Evolutionary conservation across 1,140 invertebrate species (phyloP).

Genomic region (Drosophila parabipectinata): DNA sequence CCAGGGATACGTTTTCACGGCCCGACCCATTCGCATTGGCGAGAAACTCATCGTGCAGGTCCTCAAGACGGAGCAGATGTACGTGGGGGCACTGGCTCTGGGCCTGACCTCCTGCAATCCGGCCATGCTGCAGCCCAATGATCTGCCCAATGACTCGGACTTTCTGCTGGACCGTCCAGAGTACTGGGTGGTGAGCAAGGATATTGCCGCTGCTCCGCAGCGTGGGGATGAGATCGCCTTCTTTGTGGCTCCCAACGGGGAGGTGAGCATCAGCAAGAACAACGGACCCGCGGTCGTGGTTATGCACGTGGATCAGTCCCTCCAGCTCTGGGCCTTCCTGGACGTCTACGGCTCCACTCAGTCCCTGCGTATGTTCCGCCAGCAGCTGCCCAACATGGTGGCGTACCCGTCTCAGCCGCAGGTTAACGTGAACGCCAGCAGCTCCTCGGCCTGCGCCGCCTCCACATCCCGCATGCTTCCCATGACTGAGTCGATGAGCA

Average conservation of each 20-base stretch:
- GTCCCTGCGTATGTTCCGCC: constrained; percentile 89
- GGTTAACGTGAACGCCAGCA: constrained; percentile 46
- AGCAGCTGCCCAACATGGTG: constrained; percentile 81
- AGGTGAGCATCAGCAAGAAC: constrained; percentile 95
- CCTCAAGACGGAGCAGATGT: constrained; percentile 92
- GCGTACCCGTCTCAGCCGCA: constrained; percentile 77
- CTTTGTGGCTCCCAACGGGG: constrained; percentile 91
- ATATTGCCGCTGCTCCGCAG: constrained; percentile 93
- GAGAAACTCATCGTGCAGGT: constrained; percentile 95
- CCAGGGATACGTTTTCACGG: constrained; percentile 97
- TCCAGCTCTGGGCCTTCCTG: constrained; percentile 96
- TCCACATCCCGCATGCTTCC: constrained; percentile 62
- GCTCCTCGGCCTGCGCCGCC: constrained; percentile 30
- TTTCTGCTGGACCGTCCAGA: constrained; percentile 96
- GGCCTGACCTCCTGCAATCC: constrained; percentile 98
- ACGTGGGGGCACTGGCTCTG: constrained; percentile 94
- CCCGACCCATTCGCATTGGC: constrained; percentile 91
- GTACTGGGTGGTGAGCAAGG: constrained; percentile 98
- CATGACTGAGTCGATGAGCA: constrained; percentile 85
- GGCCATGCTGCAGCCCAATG: constrained; percentile 87
- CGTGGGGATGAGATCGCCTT: constrained; percentile 96
- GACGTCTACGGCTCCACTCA: constrained; percentile 98
- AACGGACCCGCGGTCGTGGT: constrained; percentile 91
- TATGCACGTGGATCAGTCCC: constrained; percentile 97
- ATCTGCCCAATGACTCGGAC: constrained; percentile 97